Base-by-base conservation (phyloP, 2,888 invertebrate species). In the Ophioninae sp. region DNA sequence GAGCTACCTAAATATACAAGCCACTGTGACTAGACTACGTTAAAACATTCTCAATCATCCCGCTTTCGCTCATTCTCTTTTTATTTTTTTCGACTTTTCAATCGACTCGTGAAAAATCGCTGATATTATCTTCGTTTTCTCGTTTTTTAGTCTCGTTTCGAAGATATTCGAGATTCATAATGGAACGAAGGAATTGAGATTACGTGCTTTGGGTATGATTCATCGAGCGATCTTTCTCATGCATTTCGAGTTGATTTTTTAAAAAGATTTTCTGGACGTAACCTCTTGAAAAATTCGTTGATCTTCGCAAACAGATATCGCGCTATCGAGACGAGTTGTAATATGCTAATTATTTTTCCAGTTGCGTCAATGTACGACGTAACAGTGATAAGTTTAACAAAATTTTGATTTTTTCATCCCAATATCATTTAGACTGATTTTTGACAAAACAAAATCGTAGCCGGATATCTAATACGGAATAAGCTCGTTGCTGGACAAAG, bases 21-120 rank as follows among this genome's bases (percentile, higher is more conserved):
- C 84, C 88, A 86, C 85, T 85, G 81, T 88, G 89, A 89, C 89
- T 89, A 89, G 88, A 87, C 86, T 88, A 83, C 72, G 72, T 69
- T 80, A 70, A 82, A 85, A 85, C 77, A 23, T 84, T 37, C 67
- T 73, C 57, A 23, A 73, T 77, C 37, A 59, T 50, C 20, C 57
- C 57, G 57, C 13, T 59, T 74, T 69, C 74, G 37, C 17, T 72
- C 44, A 41, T 20, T 72, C 41, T 59, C 30, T 3, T 30, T 30
- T 30, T 30, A 30, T 21, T 70, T 62, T 21, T n/a, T 23, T 57
- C 64, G 10, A 20, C 64, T 68, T 23, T 59, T 17, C 50, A 74
- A 23, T 65, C 37, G 69, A 44, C 41, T 59, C 30, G 23, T 68
- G 65, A 65, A 65, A 59, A 80, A 74, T 77, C 57, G 64, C 69